Evolutionary conservation across 1,140 invertebrate species (phyloP).

Genomic region (Bombus haemorrhoidalis): DNA sequence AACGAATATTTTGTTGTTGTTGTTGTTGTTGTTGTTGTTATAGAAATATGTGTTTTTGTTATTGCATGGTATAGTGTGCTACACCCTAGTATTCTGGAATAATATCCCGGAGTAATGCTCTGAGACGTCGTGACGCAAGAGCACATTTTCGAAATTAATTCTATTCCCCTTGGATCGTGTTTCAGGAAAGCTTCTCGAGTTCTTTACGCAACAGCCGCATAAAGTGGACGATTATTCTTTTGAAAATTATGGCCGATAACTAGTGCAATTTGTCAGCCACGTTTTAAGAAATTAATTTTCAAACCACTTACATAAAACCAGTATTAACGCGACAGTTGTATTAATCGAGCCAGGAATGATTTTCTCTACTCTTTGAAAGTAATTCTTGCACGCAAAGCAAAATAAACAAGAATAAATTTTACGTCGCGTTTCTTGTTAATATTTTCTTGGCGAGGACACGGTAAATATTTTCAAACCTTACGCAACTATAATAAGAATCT

Average conservation of each 20-base stretch:
- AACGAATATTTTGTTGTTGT: not conserved
- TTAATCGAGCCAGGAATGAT: not conserved
- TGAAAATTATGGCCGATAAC: not conserved
- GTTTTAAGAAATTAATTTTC: not conserved
- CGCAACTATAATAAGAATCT: too few species aligned
- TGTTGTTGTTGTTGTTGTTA: not conserved
- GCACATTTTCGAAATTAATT: constrained; percentile 21
- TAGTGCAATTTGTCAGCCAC: not conserved
- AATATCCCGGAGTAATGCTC: not conserved
- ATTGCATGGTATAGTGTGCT: not conserved
- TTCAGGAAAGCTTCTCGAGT: not conserved
- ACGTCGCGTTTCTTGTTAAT: too few species aligned
- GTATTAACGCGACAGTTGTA: not conserved
- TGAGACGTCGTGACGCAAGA: not conserved
- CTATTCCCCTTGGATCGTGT: not conserved
- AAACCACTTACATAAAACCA: not conserved
- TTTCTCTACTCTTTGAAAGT: not conserved
- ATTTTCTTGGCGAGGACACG: too few species aligned
- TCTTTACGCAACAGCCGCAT: not conserved
- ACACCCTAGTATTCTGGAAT: not conserved
- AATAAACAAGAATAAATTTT: too few species aligned
- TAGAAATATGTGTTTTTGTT: not conserved
- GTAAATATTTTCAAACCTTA: too few species aligned
- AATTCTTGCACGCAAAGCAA: too few species aligned
- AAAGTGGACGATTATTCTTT: not conserved